These are phyloP conservation scores for Busseola fusca DNA, from an alignment of 2,888 invertebrate species.

Conservation along the genomic window DNA sequence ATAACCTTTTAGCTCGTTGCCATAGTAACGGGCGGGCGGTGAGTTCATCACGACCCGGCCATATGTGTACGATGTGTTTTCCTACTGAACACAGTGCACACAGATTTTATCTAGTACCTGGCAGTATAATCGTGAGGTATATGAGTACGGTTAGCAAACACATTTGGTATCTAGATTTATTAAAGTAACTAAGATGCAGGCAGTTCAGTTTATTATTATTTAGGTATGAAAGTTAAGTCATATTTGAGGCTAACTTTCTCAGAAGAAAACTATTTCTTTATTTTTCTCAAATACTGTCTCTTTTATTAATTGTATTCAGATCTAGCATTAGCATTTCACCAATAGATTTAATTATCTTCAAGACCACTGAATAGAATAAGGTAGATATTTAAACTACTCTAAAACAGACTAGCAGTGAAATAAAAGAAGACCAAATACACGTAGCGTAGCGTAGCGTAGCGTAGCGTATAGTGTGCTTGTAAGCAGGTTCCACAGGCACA, in stretches of 20 bases:
- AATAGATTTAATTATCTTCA: not conserved
- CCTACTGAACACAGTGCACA: constrained; percentile 41
- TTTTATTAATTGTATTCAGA: not conserved
- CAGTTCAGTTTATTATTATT: not conserved
- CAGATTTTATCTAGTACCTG: constrained; percentile 6
- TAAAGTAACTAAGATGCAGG: not conserved
- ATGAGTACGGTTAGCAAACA: constrained; percentile 7
- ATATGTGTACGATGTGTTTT: constrained; percentile 31
- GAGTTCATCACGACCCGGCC: constrained; percentile 34
- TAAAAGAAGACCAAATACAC: too few species aligned
- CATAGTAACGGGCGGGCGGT: constrained; percentile 41
- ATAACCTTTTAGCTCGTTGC: constrained; percentile 38
- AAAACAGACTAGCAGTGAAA: not conserved
- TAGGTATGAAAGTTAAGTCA: too few species aligned
- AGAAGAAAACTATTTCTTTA: too few species aligned
- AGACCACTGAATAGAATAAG: not conserved
- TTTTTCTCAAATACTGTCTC: not conserved
- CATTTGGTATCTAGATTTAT: not conserved
- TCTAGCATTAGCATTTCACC: not conserved
- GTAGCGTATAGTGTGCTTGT: too few species aligned
- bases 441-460: too few species aligned
- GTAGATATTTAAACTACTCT: not conserved
- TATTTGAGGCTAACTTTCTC: too few species aligned
- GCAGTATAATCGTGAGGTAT: constrained; percentile 5
- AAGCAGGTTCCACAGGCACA: too few species aligned